Evolutionary conservation across 2,888 invertebrate genomes (phyloP).

Genomic region (Matsumyia berberina): DNA sequence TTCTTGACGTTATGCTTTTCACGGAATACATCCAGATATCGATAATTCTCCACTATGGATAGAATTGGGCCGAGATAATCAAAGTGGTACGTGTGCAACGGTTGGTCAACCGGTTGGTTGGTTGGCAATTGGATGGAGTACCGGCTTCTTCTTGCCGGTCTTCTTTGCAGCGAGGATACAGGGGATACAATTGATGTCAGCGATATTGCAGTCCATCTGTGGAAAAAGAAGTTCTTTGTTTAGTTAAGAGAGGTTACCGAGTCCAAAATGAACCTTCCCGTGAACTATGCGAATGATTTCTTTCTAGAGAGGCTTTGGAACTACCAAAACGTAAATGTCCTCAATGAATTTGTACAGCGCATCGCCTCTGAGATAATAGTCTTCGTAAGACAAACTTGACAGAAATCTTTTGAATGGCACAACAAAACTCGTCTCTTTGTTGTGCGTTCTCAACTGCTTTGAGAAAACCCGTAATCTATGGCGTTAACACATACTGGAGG

Average conservation of each 20-base stretch:
- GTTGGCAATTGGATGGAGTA: constrained; percentile 79
- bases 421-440: constrained; percentile 36
- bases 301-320: constrained; percentile 48
- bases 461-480: constrained; percentile 22
- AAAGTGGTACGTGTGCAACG: constrained; percentile 79
- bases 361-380: constrained; percentile 20
- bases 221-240: constrained; percentile 36
- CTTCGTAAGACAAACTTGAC: constrained; percentile 25
- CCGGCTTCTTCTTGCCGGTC: constrained; percentile 79
- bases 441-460: constrained; percentile 48
- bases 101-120: constrained; percentile 77
- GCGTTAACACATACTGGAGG: constrained; percentile 27
- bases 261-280: constrained; percentile 47
- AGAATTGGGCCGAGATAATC: constrained; percentile 80
- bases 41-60: constrained; percentile 79
- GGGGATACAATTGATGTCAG: constrained; percentile 57
- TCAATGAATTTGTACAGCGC: constrained; percentile 51
- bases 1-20: constrained; percentile 78
- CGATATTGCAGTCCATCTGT: constrained; percentile 16
- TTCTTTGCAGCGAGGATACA: constrained; percentile 65
- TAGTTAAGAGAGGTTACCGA: constrained; percentile 33
- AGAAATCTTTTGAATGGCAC: constrained; percentile 49
- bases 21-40: constrained; percentile 80
- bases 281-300: constrained; percentile 34
- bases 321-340: constrained; percentile 54